phyloP scores from a whole-genome alignment of 2,797 vertebrate genomes.

The Fringilla coelebs region DNA sequence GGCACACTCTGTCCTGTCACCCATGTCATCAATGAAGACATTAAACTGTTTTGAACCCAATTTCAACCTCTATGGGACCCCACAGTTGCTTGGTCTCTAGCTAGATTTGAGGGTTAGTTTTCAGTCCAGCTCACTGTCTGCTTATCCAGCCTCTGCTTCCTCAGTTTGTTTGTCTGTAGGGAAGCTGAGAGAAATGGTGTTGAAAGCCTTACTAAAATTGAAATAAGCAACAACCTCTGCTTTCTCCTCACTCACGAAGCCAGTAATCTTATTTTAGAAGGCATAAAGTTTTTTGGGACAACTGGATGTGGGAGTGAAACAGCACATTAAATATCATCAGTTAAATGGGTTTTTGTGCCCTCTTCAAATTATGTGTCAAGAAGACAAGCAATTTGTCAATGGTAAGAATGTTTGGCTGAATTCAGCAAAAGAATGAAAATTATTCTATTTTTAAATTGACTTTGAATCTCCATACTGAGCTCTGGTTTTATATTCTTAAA shows the following conservation, averaged over 20 bases:
- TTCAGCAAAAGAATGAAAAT: background rate
- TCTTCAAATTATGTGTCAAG: background rate
- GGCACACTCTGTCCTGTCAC: background rate
- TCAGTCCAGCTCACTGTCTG: background rate
- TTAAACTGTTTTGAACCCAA: background rate
- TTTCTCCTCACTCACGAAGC: background rate
- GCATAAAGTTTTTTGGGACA: background rate
- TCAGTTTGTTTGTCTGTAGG: background rate
- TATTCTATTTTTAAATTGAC: background rate
- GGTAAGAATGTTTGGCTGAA: background rate
- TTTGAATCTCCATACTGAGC: background rate
- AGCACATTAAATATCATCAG: background rate
- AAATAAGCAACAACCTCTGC: background rate
- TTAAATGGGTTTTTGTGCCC: background rate
- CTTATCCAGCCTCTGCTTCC: background rate
- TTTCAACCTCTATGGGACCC: background rate
- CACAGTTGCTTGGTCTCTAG: background rate
- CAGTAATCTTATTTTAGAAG: background rate
- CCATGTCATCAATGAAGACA: background rate
- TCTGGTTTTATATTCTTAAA: background rate
- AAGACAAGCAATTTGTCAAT: background rate
- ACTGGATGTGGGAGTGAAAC: background rate
- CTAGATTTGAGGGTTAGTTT: background rate
- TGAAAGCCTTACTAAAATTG: background rate
- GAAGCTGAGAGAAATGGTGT: background rate